These are phyloP conservation scores for Pyrochroa serraticornis DNA, from an alignment of 2,888 invertebrate species.

Conservation along the genomic window DNA sequence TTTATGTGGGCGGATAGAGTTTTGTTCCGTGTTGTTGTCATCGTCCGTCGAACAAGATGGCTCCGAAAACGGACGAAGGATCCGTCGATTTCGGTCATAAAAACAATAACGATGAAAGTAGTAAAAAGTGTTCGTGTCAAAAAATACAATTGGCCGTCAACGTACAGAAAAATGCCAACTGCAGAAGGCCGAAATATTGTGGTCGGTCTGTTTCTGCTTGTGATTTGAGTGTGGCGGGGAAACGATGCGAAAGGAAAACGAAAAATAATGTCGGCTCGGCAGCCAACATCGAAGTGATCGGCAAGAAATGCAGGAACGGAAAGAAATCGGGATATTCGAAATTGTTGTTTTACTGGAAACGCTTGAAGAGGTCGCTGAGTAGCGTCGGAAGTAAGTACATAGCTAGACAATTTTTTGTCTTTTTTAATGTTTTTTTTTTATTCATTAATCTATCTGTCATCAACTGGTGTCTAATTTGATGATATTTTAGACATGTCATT, in stretches of 20 bases:
- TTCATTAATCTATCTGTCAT: too few species aligned
- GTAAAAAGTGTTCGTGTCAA: slow-evolving; percentile 28
- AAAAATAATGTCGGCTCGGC: slow-evolving; percentile 31
- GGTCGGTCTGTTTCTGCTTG: slow-evolving; percentile 47
- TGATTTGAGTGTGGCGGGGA: slow-evolving; percentile 38
- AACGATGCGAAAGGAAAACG: slow-evolving; percentile 20
- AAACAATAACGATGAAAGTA: background rate
- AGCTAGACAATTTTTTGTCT: background rate
- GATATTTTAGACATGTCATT: too few species aligned
- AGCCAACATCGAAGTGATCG: slow-evolving; percentile 18
- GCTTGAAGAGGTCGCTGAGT: slow-evolving; percentile 44
- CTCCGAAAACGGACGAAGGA: slow-evolving; percentile 33
- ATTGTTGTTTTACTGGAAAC: slow-evolving; percentile 47
- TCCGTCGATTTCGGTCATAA: background rate
- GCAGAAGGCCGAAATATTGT: slow-evolving; percentile 34
- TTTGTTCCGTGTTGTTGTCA: background rate
- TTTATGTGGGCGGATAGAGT: background rate
- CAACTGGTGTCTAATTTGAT: too few species aligned
- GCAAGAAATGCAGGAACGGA: slow-evolving; percentile 8
- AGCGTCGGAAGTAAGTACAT: slow-evolving; percentile 33
- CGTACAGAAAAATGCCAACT: slow-evolving; percentile 26
- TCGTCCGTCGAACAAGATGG: slow-evolving; percentile 28
- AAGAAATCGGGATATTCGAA: slow-evolving; percentile 35
- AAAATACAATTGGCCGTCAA: slow-evolving; percentile 17
- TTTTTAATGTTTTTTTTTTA: too few species aligned